A percentile compares a stretch with the other conserved stretches of the same genome.
Evolutionary conservation across 2,113 vertebrate genomes (phyloP).

Genomic region (Oncorhynchus nerka): DNA sequence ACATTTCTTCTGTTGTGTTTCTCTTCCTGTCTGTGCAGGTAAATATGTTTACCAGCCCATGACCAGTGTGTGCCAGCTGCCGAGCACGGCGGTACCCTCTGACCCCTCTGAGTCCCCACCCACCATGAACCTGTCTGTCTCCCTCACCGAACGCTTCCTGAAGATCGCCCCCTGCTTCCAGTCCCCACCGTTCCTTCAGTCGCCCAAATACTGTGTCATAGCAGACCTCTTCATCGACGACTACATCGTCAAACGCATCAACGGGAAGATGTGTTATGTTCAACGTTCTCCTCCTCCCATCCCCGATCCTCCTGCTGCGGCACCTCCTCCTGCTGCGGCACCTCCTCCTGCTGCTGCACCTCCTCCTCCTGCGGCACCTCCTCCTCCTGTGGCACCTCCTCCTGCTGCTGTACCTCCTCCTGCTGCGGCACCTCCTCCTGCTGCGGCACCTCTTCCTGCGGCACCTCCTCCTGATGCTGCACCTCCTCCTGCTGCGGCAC

Average conservation of each 20-base stretch:
- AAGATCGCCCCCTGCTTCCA: constrained; percentile 89
- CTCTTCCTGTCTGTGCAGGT: constrained; percentile 69
- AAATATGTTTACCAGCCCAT: constrained; percentile 98
- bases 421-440: constrained; percentile 52
- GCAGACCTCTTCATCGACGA: constrained; percentile 94
- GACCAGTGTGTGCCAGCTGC: constrained; percentile 93
- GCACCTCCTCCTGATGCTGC: constrained; percentile 31
- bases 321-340: constrained; percentile 13
- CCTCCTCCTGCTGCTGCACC: not conserved
- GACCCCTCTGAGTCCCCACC: constrained; percentile 74
- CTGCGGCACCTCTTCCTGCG: constrained; percentile 39
- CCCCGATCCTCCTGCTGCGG: constrained; percentile 53
- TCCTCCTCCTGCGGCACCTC: not conserved
- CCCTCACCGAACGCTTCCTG: constrained; percentile 88
- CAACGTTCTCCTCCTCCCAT: constrained; percentile 80
- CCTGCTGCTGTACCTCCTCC: not conserved
- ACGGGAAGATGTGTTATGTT: constrained; percentile 98
- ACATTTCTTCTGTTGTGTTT: not conserved
- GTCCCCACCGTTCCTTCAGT: constrained; percentile 85
- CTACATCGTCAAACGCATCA: constrained; percentile 96
- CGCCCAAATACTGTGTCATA: constrained; percentile 91
- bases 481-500: not conserved
- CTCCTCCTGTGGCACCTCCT: constrained; percentile 50
- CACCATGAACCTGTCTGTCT: constrained; percentile 89
- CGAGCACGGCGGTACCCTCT: constrained; percentile 87